Conservation (phyloP, 2,888 invertebrate genomes). For the Apodemia hepburni region DNA sequence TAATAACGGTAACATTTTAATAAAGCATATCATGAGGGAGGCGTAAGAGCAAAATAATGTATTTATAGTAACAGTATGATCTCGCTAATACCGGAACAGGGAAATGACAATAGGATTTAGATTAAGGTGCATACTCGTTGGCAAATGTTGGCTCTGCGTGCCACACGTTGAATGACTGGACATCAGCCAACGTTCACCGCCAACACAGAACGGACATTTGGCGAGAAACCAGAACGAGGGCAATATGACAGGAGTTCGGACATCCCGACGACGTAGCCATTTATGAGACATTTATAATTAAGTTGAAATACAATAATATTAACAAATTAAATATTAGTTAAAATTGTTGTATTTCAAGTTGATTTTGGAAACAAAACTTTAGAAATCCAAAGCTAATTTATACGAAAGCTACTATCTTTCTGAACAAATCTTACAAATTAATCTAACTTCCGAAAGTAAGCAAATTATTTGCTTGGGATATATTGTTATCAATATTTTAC, state of each 20-base stretch:
- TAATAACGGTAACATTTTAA: neutral
- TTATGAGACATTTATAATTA: slow-evolving; percentile 1
- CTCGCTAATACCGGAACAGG: slow-evolving; percentile 51
- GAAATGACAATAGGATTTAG: slow-evolving; percentile 47
- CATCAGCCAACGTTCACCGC: slow-evolving; percentile 36
- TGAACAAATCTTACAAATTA: too few relatives aligned
- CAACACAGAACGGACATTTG: slow-evolving; percentile 40
- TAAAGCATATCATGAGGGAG: neutral
- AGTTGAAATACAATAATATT: neutral
- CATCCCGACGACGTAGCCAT: slow-evolving; percentile 29
- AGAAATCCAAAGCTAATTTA: neutral
- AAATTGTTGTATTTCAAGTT: too few relatives aligned
- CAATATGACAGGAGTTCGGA: slow-evolving; percentile 47
- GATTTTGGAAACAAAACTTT: neutral
- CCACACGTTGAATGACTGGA: slow-evolving; percentile 56
- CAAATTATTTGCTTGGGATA: too few relatives aligned
- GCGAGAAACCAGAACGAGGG: slow-evolving; percentile 50
- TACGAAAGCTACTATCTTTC: too few relatives aligned
- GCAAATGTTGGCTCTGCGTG: slow-evolving; percentile 30
- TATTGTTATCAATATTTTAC: too few relatives aligned
- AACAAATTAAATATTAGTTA: too few relatives aligned
- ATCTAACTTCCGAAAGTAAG: too few relatives aligned
- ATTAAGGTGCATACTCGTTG: slow-evolving; percentile 42
- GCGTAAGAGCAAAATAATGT: neutral
- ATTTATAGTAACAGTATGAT: neutral